Evolutionary conservation across 2,113 vertebrate species (phyloP).

Genomic region (Leptocoma aspasia): DNA sequence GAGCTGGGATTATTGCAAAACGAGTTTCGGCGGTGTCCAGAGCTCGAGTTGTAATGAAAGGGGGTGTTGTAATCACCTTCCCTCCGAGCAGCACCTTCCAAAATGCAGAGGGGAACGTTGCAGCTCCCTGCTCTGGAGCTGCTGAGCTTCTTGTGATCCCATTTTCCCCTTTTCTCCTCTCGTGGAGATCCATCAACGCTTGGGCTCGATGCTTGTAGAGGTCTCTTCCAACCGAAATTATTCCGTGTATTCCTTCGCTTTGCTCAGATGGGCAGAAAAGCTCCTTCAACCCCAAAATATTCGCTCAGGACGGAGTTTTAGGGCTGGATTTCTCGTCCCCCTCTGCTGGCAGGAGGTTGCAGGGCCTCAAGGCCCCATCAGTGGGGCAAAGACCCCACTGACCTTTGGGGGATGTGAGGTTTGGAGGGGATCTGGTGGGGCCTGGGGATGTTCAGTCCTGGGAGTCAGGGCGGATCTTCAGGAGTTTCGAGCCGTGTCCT

Average conservation of each 20-base stretch:
- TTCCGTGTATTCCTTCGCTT: not conserved
- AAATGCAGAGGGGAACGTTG: not conserved
- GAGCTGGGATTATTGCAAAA: not conserved
- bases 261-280: not conserved
- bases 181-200: not conserved
- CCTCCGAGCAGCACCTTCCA: not conserved
- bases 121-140: not conserved
- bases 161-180: not conserved
- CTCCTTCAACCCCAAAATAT: not conserved
- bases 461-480: not conserved
- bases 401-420: not conserved
- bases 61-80: slow-evolving; percentile 18
- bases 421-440: not conserved
- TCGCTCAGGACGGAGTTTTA: not conserved
- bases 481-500: not conserved
- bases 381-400: not conserved
- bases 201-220: not conserved
- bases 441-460: not conserved
- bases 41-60: not conserved
- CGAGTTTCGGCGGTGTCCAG: slow-evolving; percentile 8
- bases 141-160: accelerated
- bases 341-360: slow-evolving; percentile 35
- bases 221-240: accelerated
- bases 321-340: not conserved
- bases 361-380: not conserved